Conservation (phyloP, 2,888 invertebrate species). For the Volucella inanis region DNA sequence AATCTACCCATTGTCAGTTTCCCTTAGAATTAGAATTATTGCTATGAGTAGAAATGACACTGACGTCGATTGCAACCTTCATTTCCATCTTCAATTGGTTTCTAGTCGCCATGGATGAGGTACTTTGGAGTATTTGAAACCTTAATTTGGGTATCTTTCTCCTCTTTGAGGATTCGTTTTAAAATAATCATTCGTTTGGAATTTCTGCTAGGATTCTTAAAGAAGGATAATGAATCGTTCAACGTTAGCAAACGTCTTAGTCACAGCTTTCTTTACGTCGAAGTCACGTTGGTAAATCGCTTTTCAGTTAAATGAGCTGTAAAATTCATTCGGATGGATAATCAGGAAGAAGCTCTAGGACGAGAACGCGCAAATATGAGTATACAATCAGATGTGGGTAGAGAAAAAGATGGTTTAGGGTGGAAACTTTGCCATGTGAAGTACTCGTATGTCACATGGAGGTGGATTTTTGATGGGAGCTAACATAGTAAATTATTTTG, state of each 20-base stretch:
- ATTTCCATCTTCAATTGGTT: constrained; percentile 9
- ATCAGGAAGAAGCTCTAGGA: constrained; percentile 34
- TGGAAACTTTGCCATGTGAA: constrained; percentile 15
- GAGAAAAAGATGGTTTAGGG: constrained; percentile 62
- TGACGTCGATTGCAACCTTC: background rate
- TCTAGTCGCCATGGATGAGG: constrained; percentile 35
- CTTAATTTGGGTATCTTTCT: constrained; percentile 7
- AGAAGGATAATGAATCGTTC: constrained; percentile 27
- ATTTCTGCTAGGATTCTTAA: constrained; percentile 25
- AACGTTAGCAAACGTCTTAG: background rate
- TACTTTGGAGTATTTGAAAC: background rate
- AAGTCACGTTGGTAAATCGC: constrained; percentile 57
- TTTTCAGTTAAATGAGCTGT: constrained; percentile 68
- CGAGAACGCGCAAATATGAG: constrained; percentile 8
- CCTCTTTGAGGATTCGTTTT: constrained; percentile 7
- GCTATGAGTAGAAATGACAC: background rate
- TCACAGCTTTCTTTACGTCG: constrained; percentile 1
- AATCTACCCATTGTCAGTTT: background rate
- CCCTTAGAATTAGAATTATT: background rate
- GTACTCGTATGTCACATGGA: background rate
- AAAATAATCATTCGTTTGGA: constrained; percentile 29
- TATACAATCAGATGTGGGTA: constrained; percentile 47
- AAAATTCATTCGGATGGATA: constrained; percentile 51
- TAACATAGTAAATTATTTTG: constrained; percentile 22
- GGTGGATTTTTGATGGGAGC: constrained; percentile 25